Evolutionary conservation across 2,888 invertebrate species (phyloP), one percentile per base, ranked within the genome.

Genomic region (Hirtodrosophila histrioides): DNA sequence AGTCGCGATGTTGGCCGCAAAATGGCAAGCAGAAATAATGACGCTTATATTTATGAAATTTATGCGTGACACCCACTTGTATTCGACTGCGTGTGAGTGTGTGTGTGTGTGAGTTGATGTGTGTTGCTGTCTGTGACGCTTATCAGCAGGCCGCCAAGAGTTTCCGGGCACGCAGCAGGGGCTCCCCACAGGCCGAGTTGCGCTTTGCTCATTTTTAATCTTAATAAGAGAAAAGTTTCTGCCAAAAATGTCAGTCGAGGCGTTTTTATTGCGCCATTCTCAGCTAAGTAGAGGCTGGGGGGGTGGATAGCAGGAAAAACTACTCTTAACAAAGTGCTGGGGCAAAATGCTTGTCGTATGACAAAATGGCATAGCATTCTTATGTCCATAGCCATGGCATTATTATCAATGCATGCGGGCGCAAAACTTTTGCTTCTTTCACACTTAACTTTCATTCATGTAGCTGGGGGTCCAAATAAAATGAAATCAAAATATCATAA

Each of bases 31-130:
- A 77, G 60, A 75, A 81, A 88, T 85, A 88, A 88, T 88, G 88
- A 88, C 73, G 82, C 84, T 82, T 69, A 82, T 88, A 85, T 85
- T 88, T 85, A 87, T 88, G 88, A 88, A 88, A 86, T 88, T 86
- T 88, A 86, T 86, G 88, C 88, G 88, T 87, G 88, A 88, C 85
- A 88, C 88, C 72, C 88, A 87, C 88, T 88, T 85, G 72, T 68
- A 58, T 77, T 49, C 17, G 17, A 17, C 17, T 17, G 17, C 17
- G 51, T 44, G 54, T 35, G 37, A 60, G 8, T 53, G 48, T 43
- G 37, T 55, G 67, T 37, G 46, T 51, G 61, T 35, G 49, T 54
- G 40, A 43, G 43, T 55, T 17, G 17, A 17, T 17, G 40, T 31
- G 40, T 37, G 23, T 39, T 35, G 40, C 46, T 75, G 53, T 68